These are phyloP conservation scores for Synergus umbraculus DNA, from an alignment of 2,888 invertebrate genomes.

Conservation along the genomic window DNA sequence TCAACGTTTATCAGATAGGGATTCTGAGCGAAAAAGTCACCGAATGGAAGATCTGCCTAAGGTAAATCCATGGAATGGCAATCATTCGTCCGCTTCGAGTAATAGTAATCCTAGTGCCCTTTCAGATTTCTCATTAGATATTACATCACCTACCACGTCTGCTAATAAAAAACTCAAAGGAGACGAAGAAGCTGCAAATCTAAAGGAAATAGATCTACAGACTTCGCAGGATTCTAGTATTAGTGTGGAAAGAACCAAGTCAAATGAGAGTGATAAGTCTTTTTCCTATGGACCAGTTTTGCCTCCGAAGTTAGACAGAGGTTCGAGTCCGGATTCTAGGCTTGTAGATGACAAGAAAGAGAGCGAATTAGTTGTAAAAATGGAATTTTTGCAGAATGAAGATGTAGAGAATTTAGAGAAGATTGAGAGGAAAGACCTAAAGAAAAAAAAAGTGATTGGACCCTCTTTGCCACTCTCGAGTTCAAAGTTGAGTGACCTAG, in stretches of 20 bases:
- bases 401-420: neutral
- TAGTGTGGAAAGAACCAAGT: conserved; percentile 21
- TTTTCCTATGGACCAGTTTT: conserved; percentile 59
- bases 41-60: conserved; percentile 59
- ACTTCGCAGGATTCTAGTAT: conserved; percentile 43
- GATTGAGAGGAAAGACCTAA: neutral
- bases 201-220: conserved; percentile 32
- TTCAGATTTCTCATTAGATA: conserved; percentile 63
- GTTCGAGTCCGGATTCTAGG: conserved; percentile 49
- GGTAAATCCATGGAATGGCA: conserved; percentile 65
- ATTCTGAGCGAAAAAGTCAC: conserved; percentile 54
- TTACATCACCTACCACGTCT: conserved; percentile 54
- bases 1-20: conserved; percentile 53
- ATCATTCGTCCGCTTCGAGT: conserved; percentile 58
- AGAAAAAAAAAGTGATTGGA: conserved; percentile 35
- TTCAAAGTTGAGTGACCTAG: neutral
- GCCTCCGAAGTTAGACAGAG: conserved; percentile 53
- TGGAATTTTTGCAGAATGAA: neutral
- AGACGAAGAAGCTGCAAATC: conserved; percentile 24
- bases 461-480: conserved; percentile 44
- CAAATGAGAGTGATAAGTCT: conserved; percentile 23
- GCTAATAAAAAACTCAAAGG: conserved; percentile 46
- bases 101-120: conserved; percentile 68
- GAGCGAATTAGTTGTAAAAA: neutral
- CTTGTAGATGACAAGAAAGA: neutral